Evolutionary conservation across 2,797 vertebrate species (phyloP).

Genomic region (Thripadectes ignobilis): DNA sequence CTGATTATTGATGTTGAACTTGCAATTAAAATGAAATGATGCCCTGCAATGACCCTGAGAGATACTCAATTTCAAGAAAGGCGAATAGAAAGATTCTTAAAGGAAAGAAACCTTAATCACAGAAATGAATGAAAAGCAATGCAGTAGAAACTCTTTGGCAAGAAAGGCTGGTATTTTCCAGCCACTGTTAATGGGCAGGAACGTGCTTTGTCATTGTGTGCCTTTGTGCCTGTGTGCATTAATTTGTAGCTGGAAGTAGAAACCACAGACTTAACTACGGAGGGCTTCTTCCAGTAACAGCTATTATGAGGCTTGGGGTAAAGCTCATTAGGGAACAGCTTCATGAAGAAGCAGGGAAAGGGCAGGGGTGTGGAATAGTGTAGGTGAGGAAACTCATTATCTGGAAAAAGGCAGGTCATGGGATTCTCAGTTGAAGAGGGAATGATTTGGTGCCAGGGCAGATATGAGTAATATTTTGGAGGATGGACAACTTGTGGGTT

Average conservation of each 20-base stretch:
- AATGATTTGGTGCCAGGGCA: constrained; percentile 1
- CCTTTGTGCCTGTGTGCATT: constrained; percentile 14
- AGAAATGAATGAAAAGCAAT: constrained; percentile 10
- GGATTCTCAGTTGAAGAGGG: background rate
- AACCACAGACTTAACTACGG: constrained; percentile 21
- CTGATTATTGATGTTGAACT: constrained; percentile 45
- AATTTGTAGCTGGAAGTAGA: constrained; percentile 43
- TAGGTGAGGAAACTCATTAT: background rate
- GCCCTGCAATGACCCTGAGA: background rate
- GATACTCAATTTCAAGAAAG: constrained; percentile 1
- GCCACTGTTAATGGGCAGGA: constrained; percentile 16
- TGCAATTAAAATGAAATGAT: constrained; percentile 49
- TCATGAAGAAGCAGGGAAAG: background rate
- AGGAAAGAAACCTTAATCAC: constrained; percentile 14
- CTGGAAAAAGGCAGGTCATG: background rate
- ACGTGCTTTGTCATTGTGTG: constrained; percentile 22
- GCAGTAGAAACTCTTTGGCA: constrained; percentile 2
- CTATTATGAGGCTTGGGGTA: background rate
- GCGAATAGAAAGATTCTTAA: background rate
- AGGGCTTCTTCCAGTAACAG: constrained; percentile 25
- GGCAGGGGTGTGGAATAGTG: background rate
- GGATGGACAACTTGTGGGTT: background rate
- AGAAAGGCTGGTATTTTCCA: constrained; percentile 28
- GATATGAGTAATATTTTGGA: constrained; percentile 45
- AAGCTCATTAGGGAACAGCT: background rate